Evolutionary conservation across 2,113 vertebrate species (phyloP), one percentile per base, ranked within the genome.

Genomic region (Cephalopholis sonnerati): DNA sequence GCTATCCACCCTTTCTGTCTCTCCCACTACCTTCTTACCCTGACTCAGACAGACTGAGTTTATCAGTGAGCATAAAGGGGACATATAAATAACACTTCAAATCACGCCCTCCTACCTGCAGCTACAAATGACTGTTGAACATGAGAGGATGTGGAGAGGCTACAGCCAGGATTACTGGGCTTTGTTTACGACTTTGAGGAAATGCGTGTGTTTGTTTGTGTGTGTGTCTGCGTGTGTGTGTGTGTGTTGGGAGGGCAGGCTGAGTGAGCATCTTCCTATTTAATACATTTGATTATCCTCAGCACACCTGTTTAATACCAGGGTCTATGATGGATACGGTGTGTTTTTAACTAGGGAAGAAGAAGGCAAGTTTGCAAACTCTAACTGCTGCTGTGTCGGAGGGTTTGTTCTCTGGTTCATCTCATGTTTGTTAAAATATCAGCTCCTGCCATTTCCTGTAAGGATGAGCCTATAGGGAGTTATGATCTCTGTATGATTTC

Each of bases 221-320:
- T 46, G 16, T 44, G 25, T 29, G 5, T 65, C 10, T 73, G n/a
- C 22, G 36, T 46, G 22, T 44, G 25, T 29, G 5, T 65, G 15
- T 73, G 27, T 79, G 58, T 46, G 32, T 57, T 64, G 7, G 15
- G 2, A 51, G 17, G 39, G 65, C 3, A 77, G 36, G 16, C 4
- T 36, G 15, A 41, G 51, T 22, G 51, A 74, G 44, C 50, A 83
- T 83, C 13, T 73, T 75, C 87, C 86, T 87, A 87, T 92, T 86
- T 77, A 85, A 70, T 73, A 80, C 48, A 81, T 90, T 87, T 69
- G 5, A 81, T 91, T 84, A 91, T 88, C 88, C 74, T 58, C 54
- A 62, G 41, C 29, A 64, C 15, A 11, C 44, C 59, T 5, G 17
- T 71, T 69, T 65, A 66, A 66, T 75, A 54, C 58, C 48, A 25